Evolutionary conservation across 2,888 invertebrate genomes (phyloP).

Genomic region (Ophion obscuratus): DNA sequence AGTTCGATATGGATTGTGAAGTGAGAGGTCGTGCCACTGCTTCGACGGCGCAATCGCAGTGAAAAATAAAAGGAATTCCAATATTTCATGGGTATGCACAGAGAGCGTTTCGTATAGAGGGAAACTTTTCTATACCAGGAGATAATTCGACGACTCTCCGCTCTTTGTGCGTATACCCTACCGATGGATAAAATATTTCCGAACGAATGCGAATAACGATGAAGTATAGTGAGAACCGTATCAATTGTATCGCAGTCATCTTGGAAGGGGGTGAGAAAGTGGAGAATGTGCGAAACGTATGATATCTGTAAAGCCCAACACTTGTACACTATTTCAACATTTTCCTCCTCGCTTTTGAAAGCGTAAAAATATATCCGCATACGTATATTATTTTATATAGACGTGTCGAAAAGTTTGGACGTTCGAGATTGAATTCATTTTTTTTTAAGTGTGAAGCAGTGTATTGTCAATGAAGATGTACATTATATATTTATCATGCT

Average conservation of each 20-base stretch:
- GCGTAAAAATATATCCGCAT: neutral
- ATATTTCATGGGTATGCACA: constrained; percentile 57
- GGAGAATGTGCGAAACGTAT: constrained; percentile 30
- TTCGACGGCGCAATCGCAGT: neutral
- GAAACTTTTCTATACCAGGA: constrained; percentile 21
- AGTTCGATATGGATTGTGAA: constrained; percentile 47
- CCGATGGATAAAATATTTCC: constrained; percentile 33
- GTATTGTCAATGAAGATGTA: no score
- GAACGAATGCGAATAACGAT: constrained; percentile 43
- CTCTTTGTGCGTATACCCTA: constrained; percentile 18
- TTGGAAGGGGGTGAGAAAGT: neutral
- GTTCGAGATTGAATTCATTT: neutral
- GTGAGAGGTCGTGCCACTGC: constrained; percentile 3
- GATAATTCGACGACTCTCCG: constrained; percentile 56
- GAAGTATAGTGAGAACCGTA: constrained; percentile 45
- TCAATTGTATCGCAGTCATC: constrained; percentile 47
- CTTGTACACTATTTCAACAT: constrained; percentile 17
- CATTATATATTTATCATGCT: no score
- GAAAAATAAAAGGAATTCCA: constrained; percentile 46
- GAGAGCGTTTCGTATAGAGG: constrained; percentile 19
- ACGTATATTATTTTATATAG: neutral
- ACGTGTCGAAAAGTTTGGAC: neutral
- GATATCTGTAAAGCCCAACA: constrained; percentile 33
- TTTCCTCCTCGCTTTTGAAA: neutral
- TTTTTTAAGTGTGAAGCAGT: no score